Conservation (phyloP, 2,888 invertebrate species). For the Papilio gigon region DNA sequence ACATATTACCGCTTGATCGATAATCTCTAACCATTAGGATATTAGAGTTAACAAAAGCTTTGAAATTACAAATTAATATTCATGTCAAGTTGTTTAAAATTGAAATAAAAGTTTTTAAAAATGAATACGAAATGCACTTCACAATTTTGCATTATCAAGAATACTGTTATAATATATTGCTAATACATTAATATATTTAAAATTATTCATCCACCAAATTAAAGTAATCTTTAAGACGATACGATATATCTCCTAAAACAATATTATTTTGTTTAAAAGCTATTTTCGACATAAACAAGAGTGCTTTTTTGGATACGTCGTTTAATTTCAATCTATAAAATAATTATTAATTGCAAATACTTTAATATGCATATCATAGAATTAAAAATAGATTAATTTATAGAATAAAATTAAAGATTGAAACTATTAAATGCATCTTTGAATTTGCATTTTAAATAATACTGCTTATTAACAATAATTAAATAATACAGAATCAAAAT, state of each 20-base stretch:
- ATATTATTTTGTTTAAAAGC: background rate
- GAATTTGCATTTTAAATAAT: constrained; percentile 12
- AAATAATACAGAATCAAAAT: background rate
- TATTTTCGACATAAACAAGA: constrained; percentile 5
- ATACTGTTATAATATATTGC: background rate
- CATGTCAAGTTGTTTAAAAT: background rate
- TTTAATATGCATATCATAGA: background rate
- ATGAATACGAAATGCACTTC: background rate
- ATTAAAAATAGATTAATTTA: background rate
- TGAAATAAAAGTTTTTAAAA: background rate
- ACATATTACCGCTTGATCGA: too few relatives aligned
- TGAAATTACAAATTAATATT: too few relatives aligned
- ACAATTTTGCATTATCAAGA: background rate
- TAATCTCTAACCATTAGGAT: too few relatives aligned
- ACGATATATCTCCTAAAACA: background rate
- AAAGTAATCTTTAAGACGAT: background rate
- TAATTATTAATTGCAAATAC: background rate
- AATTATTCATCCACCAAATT: constrained; percentile 9
- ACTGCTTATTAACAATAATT: constrained; percentile 2
- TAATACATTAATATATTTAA: constrained; percentile 8
- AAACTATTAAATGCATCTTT: background rate
- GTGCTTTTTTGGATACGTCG: background rate
- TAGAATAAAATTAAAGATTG: background rate
- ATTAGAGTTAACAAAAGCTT: too few relatives aligned
- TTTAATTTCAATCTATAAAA: background rate